These are phyloP conservation scores for Suillia variegata DNA, from an alignment of 2,888 invertebrate genomes.

Conservation along the genomic window DNA sequence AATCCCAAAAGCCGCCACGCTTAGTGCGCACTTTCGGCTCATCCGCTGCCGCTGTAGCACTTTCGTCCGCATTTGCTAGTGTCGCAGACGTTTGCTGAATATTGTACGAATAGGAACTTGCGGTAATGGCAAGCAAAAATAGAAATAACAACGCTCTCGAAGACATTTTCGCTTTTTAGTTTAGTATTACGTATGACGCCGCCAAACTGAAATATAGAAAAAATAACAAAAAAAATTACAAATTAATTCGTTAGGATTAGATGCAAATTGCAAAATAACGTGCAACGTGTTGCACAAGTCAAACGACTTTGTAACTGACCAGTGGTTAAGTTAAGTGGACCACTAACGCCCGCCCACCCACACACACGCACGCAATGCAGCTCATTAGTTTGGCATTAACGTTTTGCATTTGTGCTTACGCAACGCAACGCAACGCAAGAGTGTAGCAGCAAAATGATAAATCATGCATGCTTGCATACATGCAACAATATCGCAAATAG, in stretches of 20 bases:
- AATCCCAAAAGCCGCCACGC: conserved; percentile 53
- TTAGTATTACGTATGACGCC: no score
- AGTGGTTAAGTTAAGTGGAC: no score
- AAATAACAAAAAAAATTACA: neutral
- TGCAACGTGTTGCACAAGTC: no score
- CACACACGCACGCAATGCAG: neutral
- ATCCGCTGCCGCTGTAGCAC: no score
- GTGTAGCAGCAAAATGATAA: no score
- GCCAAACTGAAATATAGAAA: neutral
- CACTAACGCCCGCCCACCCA: no score
- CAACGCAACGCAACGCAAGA: conserved; percentile 6
- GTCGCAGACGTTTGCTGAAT: neutral
- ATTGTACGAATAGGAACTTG: neutral
- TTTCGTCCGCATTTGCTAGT: neutral
- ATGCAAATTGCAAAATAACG: no score
- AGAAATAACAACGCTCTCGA: conserved; percentile 6
- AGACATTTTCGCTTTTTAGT: conserved; percentile 5
- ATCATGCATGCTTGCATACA: no score
- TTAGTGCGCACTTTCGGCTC: conserved; percentile 43
- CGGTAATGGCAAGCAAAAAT: conserved; percentile 9
- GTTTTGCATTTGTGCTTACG: conserved; percentile 4
- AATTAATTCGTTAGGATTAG: no score
- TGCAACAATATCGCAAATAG: no score
- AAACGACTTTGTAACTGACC: no score
- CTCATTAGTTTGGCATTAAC: conserved; percentile 23